Conservation (phyloP, 1,140 invertebrate genomes). For the Drosophila repleta region DNA sequence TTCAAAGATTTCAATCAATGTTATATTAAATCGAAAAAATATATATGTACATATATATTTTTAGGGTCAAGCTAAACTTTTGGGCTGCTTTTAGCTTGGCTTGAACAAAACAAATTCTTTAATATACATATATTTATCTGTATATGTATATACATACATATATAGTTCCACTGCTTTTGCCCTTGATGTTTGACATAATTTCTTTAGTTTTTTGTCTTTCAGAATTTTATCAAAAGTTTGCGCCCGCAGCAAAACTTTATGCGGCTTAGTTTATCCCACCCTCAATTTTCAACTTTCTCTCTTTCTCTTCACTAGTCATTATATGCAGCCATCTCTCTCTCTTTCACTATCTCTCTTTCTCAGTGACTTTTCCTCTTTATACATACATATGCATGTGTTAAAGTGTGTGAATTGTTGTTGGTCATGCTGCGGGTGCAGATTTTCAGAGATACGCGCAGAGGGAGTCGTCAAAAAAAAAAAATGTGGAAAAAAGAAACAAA, state of each 20-base stretch:
- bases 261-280: constrained; percentile 3
- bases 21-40: not conserved
- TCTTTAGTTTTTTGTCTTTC: constrained; percentile 36
- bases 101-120: not conserved
- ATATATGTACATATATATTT: too few species aligned
- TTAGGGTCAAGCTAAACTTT: too few species aligned
- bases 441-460: constrained; percentile 46
- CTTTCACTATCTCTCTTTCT: not conserved
- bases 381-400: not conserved
- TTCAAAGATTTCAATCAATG: not conserved
- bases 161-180: not conserved
- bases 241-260: constrained; percentile 34
- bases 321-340: not conserved
- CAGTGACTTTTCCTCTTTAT: not conserved
- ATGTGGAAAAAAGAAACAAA: too few species aligned
- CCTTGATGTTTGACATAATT: constrained; percentile 5
- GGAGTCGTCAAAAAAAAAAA: too few species aligned
- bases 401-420: constrained; percentile 47
- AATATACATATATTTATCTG: too few species aligned
- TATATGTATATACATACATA: too few species aligned
- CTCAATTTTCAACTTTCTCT: not conserved
- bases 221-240: constrained; percentile 15
- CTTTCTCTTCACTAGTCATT: not conserved
- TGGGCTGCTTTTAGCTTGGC: not conserved
- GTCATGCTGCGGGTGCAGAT: constrained; percentile 63